Evolutionary conservation across 1,140 invertebrate genomes (phyloP).

Genomic region (Pemphigus obesinymphae): DNA sequence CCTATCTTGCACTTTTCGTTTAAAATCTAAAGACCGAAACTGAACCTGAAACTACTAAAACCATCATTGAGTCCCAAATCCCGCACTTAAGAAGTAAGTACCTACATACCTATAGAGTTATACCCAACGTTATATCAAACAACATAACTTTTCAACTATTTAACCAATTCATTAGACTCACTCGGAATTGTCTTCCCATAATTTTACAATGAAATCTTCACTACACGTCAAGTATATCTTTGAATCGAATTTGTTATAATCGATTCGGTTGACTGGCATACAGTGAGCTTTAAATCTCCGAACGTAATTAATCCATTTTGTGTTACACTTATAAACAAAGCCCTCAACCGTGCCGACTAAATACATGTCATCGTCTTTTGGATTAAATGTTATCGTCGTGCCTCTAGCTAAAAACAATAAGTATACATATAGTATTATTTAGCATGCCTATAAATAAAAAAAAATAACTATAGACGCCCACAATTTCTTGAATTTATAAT

Average conservation of each 20-base stretch:
- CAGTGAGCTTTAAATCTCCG: constrained; percentile 75
- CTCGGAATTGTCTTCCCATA: constrained; percentile 73
- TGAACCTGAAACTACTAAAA: no score
- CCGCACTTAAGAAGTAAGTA: no score
- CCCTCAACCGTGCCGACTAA: constrained; percentile 90
- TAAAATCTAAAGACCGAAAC: no score
- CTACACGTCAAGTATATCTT: constrained; percentile 85
- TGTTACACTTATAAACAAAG: constrained; percentile 85
- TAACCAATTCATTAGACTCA: no score
- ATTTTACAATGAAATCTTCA: constrained; percentile 88
- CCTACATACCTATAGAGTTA: background rate
- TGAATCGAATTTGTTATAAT: constrained; percentile 81
- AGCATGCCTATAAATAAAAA: no score
- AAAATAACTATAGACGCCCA: no score
- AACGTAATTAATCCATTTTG: constrained; percentile 72
- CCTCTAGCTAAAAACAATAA: constrained; percentile 65
- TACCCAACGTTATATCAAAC: no score
- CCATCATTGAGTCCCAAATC: no score
- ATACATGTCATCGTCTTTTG: constrained; percentile 69
- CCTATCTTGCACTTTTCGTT: no score
- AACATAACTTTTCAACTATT: no score
- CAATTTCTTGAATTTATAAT: no score
- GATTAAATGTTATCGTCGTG: constrained; percentile 82
- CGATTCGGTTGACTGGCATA: constrained; percentile 80
- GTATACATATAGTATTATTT: no score